Percentiles rank a stretch among this genome's conserved stretches.
Evolutionary conservation across 2,113 vertebrate species (phyloP).

Genomic region (Thermophis baileyi): DNA sequence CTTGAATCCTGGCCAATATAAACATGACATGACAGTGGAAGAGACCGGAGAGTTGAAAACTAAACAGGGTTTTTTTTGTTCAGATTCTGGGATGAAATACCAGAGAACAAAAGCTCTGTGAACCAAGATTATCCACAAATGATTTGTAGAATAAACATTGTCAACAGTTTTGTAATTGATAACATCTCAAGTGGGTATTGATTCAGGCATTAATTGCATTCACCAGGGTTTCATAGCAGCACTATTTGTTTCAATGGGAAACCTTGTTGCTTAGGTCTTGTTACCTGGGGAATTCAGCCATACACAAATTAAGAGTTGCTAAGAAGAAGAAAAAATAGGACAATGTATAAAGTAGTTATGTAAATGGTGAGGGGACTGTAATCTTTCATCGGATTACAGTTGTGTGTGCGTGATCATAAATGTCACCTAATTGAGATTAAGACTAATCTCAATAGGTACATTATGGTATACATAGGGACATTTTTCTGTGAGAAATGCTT

Average conservation of each 20-base stretch:
- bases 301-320: slow-evolving; percentile 14
- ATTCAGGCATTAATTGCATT: slow-evolving; percentile 44
- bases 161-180: slow-evolving; percentile 29
- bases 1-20: background rate
- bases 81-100: background rate
- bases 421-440: background rate
- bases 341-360: background rate
- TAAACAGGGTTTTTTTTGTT: background rate
- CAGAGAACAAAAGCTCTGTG: slow-evolving; percentile 4
- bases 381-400: background rate
- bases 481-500: background rate
- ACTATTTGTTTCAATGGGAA: slow-evolving; percentile 3
- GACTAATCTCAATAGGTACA: background rate
- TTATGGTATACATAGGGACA: background rate
- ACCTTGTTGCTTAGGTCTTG: slow-evolving; percentile 35
- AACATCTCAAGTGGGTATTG: slow-evolving; percentile 23
- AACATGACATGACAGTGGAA: slow-evolving; percentile 26
- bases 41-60: background rate
- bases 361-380: background rate
- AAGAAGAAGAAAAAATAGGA: slow-evolving; percentile 11
- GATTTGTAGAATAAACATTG: slow-evolving; percentile 41
- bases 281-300: slow-evolving; percentile 37
- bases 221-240: background rate
- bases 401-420: background rate
- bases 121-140: slow-evolving; percentile 27